Evolutionary conservation across 2,113 vertebrate species (phyloP).

Genomic region (Ciconia stormi): DNA sequence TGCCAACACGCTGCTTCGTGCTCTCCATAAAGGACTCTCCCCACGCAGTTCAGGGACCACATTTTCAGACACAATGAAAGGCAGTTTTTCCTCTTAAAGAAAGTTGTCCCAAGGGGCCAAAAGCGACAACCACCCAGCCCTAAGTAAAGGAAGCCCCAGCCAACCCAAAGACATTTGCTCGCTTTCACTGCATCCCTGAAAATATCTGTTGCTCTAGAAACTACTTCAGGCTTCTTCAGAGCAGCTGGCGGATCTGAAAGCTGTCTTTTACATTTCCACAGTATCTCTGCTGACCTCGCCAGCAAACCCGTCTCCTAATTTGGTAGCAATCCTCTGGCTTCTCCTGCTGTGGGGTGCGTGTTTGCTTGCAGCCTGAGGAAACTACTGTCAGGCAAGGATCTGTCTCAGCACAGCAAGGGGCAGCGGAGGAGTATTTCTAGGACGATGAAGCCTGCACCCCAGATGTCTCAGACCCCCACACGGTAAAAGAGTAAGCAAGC

Average conservation of each 20-base stretch:
- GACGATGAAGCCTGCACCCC: background rate
- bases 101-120: background rate
- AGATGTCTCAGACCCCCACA: background rate
- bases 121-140: background rate
- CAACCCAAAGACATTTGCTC: background rate
- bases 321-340: conserved; percentile 39
- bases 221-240: background rate
- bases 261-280: conserved; percentile 11
- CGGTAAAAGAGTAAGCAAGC: background rate
- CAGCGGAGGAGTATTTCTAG: background rate
- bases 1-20: background rate
- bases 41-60: background rate
- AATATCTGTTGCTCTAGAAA: background rate
- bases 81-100: background rate
- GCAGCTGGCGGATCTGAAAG: background rate
- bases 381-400: background rate
- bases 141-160: background rate
- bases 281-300: background rate
- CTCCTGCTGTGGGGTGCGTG: background rate
- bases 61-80: background rate
- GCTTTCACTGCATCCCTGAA: background rate
- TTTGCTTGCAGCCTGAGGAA: background rate
- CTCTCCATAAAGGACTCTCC: background rate
- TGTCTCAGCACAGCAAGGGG: background rate
- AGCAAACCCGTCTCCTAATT: conserved; percentile 20